Evolutionary conservation across 2,888 invertebrate genomes (phyloP).

Genomic region (Campaea margaritaria): DNA sequence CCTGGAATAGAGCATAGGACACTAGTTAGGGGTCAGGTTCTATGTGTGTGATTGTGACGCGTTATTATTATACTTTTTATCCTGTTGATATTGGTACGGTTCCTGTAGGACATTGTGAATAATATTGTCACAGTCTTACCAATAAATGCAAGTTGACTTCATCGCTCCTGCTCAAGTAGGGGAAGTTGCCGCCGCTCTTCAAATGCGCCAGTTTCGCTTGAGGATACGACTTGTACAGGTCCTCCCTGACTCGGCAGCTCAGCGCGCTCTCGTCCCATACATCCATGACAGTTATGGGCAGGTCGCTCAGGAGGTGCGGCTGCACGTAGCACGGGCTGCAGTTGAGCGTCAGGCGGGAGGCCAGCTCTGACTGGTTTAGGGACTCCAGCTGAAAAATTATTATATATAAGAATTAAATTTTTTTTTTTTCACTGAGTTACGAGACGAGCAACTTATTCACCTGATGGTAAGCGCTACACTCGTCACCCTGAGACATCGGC

Average conservation of each 20-base stretch:
- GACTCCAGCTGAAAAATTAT: slow-evolving; percentile 89
- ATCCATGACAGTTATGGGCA: slow-evolving; percentile 94
- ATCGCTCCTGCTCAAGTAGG: slow-evolving; percentile 93
- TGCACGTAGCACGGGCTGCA: slow-evolving; percentile 92
- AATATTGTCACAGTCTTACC: slow-evolving; percentile 86
- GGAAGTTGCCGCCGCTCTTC: slow-evolving; percentile 96
- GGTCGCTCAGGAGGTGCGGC: slow-evolving; percentile 87
- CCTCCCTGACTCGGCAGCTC: slow-evolving; percentile 90
- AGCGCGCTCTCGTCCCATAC: slow-evolving; percentile 96
- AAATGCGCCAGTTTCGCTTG: slow-evolving; percentile 94
- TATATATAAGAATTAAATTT: too few species aligned
- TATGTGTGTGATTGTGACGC: too few species aligned
- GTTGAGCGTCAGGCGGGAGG: slow-evolving; percentile 94
- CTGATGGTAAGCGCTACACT: too few species aligned
- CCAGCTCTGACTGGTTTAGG: slow-evolving; percentile 92
- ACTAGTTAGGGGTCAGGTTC: too few species aligned
- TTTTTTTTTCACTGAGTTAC: too few species aligned
- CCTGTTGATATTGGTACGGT: too few species aligned
- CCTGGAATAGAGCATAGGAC: too few species aligned
- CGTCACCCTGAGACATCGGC: too few species aligned
- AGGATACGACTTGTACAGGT: slow-evolving; percentile 94
- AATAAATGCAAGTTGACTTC: slow-evolving; percentile 96
- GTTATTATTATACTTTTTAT: too few species aligned
- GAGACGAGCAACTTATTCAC: too few species aligned
- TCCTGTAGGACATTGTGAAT: too few species aligned